Evolutionary conservation across 1,140 invertebrate genomes (phyloP), one percentile per base, ranked within the genome.

Genomic region (Batillaria attramentaria): DNA sequence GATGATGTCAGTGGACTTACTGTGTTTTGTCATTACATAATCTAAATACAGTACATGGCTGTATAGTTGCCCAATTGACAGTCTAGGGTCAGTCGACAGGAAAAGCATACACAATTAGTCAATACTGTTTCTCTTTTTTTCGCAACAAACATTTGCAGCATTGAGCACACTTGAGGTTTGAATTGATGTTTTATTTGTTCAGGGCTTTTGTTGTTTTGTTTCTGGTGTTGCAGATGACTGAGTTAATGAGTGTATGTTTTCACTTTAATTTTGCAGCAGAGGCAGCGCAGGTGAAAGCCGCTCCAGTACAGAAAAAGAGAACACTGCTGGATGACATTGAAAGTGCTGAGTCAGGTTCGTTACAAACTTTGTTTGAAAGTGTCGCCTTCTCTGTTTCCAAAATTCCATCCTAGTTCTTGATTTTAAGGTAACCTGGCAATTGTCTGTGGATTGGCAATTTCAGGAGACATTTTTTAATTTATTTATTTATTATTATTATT

Each of bases 281-380:
- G 57, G 43, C 18, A 0, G n/a, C 41, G 46, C 20, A 76, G 54
- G 20, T 70, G 70, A 57, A 78, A 75, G 72, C 72, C 13, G 62
- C 46, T 41, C 68, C 46, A 72, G 35, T 72, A 54, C 77, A 72
- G 41, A 78, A 62, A 37, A 78, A 31, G 37, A 72, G 62, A 41
- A 70, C 69, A 3, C 43, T 83, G 20, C 41, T 80, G 24, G 78
- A 83, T 72, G 78, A 78, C 18, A 75, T 83, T n/a, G 81, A 83
- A 78, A 78, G 62, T 46, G 69, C 76, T 3, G 31, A 69, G 66
- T 39, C 80, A 35, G 76, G 81, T 83, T n/a, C n/a, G n/a, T n/a
- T n/a, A n/a, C n/a, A n/a, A 43, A 33, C 35, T 62, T 41, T 31
- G 5, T 42, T 68, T 18, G 35, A 0, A 62, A 41, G 3, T 72